These are phyloP conservation scores for Glyphotaelius pellucidus DNA, from an alignment of 2,888 invertebrate genomes.

Conservation along the genomic window DNA sequence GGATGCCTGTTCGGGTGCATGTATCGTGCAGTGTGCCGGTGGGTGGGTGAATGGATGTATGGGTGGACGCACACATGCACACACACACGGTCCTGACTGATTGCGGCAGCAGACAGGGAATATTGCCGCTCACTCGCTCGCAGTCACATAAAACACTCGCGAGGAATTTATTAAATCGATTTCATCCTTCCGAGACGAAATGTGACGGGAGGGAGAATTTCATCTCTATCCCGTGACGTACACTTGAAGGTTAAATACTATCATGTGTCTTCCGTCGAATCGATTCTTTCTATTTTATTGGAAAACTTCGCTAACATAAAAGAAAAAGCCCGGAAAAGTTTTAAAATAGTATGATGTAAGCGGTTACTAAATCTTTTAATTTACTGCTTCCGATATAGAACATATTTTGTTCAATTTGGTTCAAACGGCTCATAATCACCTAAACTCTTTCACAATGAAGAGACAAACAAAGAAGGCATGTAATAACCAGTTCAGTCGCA, in stretches of 20 bases:
- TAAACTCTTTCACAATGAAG: not conserved
- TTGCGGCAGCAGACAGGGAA: constrained; percentile 17
- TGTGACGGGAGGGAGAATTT: not conserved
- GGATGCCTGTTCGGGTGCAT: constrained; percentile 15
- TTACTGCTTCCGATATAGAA: no score
- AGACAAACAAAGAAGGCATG: no score
- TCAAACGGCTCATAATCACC: not conserved
- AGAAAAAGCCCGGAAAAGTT: not conserved
- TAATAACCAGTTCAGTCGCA: no score
- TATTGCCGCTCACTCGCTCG: constrained; percentile 27
- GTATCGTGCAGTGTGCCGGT: not conserved
- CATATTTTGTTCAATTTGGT: not conserved
- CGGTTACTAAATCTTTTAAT: no score
- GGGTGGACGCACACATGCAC: not conserved
- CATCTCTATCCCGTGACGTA: not conserved
- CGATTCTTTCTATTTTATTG: not conserved
- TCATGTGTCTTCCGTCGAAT: not conserved
- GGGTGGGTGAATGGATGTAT: not conserved
- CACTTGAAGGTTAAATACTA: not conserved
- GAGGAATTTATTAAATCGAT: constrained; percentile 47
- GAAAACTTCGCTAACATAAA: not conserved
- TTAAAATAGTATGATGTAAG: not conserved
- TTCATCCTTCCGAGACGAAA: constrained; percentile 23
- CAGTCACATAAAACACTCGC: constrained; percentile 31
- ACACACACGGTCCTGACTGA: constrained; percentile 20